Evolutionary conservation across 2,888 invertebrate species (phyloP).

Genomic region (Hirtodrosophila trivittata): DNA sequence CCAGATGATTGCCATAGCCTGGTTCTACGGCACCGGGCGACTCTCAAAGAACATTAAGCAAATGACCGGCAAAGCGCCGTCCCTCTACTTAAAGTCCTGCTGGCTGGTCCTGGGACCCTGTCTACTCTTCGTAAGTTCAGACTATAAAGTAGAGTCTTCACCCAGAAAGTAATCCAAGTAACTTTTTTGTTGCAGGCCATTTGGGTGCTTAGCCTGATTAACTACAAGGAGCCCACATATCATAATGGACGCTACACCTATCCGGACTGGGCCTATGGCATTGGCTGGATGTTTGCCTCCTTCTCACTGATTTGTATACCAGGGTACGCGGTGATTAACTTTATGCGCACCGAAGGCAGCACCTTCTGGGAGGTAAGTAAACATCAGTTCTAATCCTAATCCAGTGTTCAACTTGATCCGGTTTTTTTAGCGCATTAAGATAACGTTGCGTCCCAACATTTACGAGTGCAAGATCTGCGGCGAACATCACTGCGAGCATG

Average conservation of each 20-base stretch:
- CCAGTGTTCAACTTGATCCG: neutral
- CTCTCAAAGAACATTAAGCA: constrained; percentile 93
- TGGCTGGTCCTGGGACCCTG: constrained; percentile 93
- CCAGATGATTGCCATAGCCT: constrained; percentile 95
- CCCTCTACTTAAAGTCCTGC: constrained; percentile 92
- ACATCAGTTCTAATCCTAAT: neutral
- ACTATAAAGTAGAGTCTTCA: neutral
- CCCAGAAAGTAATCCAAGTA: neutral
- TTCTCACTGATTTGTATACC: constrained; percentile 94
- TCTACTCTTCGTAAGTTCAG: constrained; percentile 87
- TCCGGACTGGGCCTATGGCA: constrained; percentile 91
- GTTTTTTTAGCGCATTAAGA: constrained; percentile 88
- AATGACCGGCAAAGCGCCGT: constrained; percentile 93
- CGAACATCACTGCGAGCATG: constrained; percentile 90
- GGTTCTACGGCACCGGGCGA: constrained; percentile 94
- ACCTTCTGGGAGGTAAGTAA: constrained; percentile 88
- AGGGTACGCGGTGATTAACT: constrained; percentile 89
- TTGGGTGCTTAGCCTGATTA: constrained; percentile 94
- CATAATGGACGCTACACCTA: constrained; percentile 91
- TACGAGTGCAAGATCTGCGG: constrained; percentile 90
- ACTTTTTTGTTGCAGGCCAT: constrained; percentile 86
- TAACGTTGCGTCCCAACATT: constrained; percentile 90
- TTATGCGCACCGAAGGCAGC: constrained; percentile 89
- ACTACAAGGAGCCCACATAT: constrained; percentile 93
- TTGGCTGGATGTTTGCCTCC: constrained; percentile 94